phyloP scores from a whole-genome alignment of 2,888 invertebrate species.

The Subacronicta megacephala region DNA sequence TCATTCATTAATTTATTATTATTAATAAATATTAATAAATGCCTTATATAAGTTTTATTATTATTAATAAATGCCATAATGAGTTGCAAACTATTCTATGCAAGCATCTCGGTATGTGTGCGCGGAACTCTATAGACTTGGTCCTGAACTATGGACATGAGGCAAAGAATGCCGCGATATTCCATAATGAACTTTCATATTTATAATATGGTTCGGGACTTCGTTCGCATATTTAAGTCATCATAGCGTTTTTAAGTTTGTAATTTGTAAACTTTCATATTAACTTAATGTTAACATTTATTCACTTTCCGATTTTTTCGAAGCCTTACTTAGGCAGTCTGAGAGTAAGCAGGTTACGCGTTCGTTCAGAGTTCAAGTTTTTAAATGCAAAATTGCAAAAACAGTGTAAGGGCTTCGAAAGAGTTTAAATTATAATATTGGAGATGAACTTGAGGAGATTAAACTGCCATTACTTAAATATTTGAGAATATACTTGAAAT shows the following conservation, averaged over 20 bases:
- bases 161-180: conserved; percentile 12
- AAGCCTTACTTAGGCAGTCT: too few relatives aligned
- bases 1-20: too few relatives aligned
- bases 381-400: not conserved
- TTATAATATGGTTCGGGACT: not conserved
- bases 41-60: too few relatives aligned
- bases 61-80: too few relatives aligned
- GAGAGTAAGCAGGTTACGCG: not conserved
- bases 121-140: conserved; percentile 3
- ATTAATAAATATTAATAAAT: too few relatives aligned
- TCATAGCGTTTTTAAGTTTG: too few relatives aligned
- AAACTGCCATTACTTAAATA: conserved; percentile 10
- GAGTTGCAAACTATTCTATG: too few relatives aligned
- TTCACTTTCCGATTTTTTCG: too few relatives aligned
- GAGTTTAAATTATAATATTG: conserved; percentile 1
- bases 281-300: too few relatives aligned
- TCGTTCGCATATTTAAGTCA: too few relatives aligned
- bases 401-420: conserved; percentile 2
- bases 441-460: conserved; percentile 2
- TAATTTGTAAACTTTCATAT: too few relatives aligned
- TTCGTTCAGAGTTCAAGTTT: conserved; percentile 2
- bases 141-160: conserved; percentile 15
- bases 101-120: conserved; percentile 1
- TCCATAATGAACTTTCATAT: conserved; percentile 1
- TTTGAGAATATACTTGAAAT: conserved; percentile 11